Percentiles rank a stretch among this genome's conserved stretches.
Evolutionary conservation across 1,140 invertebrate genomes (phyloP).

Genomic region (Antheraea mylitta): DNA sequence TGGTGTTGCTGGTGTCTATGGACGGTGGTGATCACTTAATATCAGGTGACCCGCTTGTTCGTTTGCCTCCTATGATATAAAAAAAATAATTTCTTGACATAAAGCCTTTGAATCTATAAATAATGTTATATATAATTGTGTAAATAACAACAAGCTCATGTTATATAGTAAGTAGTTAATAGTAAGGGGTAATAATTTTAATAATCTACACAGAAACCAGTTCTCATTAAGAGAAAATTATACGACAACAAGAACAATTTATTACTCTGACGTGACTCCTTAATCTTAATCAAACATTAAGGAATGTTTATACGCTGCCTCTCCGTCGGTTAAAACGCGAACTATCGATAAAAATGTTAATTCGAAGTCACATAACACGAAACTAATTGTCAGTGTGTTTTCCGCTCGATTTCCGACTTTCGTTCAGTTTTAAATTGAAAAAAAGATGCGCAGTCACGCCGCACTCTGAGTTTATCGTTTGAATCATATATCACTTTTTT

Average conservation of each 20-base stretch:
- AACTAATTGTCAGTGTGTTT: slow-evolving; percentile 1
- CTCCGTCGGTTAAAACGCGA: not conserved
- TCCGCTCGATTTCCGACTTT: slow-evolving; percentile 3
- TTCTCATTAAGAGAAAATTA: not conserved
- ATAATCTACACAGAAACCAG: not conserved
- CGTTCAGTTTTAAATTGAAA: not conserved
- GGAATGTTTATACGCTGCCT: not conserved
- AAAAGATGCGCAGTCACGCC: not conserved
- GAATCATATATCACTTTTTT: not conserved
- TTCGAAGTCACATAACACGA: slow-evolving; percentile 1
- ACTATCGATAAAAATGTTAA: not conserved
- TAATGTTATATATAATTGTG: no score
- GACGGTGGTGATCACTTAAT: no score
- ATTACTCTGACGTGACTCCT: not conserved
- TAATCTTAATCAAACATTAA: not conserved
- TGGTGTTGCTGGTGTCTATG: no score
- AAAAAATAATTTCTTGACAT: no score
- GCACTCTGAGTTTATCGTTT: not conserved
- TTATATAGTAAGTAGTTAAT: no score
- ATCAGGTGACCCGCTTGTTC: no score
- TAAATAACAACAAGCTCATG: no score
- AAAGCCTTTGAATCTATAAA: no score
- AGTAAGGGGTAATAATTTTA: not conserved
- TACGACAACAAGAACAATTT: not conserved
- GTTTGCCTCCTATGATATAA: no score